Evolutionary conservation across 2,797 vertebrate genomes (phyloP), one percentile per base, ranked within the genome.

Genomic region (Erithacus rubecula): DNA sequence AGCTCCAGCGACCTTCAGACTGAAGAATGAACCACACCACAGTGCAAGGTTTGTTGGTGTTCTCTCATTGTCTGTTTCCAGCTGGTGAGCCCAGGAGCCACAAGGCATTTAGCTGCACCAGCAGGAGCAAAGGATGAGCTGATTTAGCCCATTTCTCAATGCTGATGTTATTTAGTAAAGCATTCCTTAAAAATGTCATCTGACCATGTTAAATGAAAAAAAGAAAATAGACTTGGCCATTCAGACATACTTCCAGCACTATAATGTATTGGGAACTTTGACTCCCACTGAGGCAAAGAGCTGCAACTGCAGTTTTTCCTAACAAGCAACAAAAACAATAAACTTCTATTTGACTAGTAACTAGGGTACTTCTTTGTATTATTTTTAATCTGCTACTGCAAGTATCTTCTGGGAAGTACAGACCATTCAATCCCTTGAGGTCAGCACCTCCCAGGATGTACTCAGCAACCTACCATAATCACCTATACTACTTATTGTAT

Each of bases 391-490:
- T 92, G 9, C 46, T 70, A 15, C 39, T 30, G 44, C 39, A 88
- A 63, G 34, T 53, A 52, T 87, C 86, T 89, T 82, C 75, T 77
- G 60, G 53, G 60, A 89, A 93, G 65, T 34, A 36, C 19, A 64
- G n/a, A 53, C n/a, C 1, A 4, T 78, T 92, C 97, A 95, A 83
- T 98, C 97, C 92, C 96, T 98, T 68, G 94, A 98, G 98, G 97
- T 98, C 97, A 97, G 90, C 96, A 97, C 98, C 96, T 93, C 79
- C 76, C 89, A 94, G 84, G 65, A 91, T 62, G 64, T 81, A 76
- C 76, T 91, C 87, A 86, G 78, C 72, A 86, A 86, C 76, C 62
- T 72, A 81, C 69, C 5, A 0, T 86, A 94, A 94, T 86, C 72
- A 91, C 88, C 87, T 88, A 11, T 72, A 43, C 46, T 76, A 90